Base-by-base conservation (phyloP, 2,888 invertebrate genomes). In the Epinotia brunnichana region DNA sequence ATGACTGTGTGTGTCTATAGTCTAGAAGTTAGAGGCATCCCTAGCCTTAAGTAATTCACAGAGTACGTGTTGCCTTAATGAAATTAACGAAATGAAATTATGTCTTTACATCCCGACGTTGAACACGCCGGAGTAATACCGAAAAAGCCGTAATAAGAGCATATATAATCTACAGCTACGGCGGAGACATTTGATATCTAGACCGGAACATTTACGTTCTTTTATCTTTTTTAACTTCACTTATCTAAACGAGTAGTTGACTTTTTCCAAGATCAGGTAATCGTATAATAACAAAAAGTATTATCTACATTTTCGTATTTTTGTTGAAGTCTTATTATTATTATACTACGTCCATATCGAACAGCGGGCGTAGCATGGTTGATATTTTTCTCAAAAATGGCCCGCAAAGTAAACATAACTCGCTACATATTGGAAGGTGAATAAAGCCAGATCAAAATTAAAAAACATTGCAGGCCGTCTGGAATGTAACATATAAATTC, bases 11-110 rank as follows among this genome's bases (percentile, higher is more conserved):
- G 9, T 35, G 9, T 35, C 9, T 35, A 53, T 21, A 62, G 4
- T 44, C 44, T 72, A 4, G 10, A 63, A 59, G 41, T 29, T 53
- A 41, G 41, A 5, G 39, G 24, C 73, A 73, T 53, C 73, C 73
- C 73, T 73, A 69, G 56, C 17, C n/a, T 57, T 57, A 68, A 63
- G 61, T 39, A 41, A 73, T 62, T 73, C 68, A 59, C 63, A 59
- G 48, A 48, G 62, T 51, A 60, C 68, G 74, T 77, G 81, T 83
- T 79, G 78, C 78, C 79, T 83, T 85, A 87, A 87, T 86, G 82
- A 85, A 86, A 86, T 85, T 81, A 81, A 83, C 83, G 81, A 83
- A 86, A 85, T 86, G 83, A 85, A 85, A 84, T 82, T 73, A 69
- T 73, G 63, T 73, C 68, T 59, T 44, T 57, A 57, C 59, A 51